A percentile compares a stretch with the other conserved stretches of the same genome.
Conservation (phyloP, 1,140 invertebrate species). For the Nasonia longicornis region DNA sequence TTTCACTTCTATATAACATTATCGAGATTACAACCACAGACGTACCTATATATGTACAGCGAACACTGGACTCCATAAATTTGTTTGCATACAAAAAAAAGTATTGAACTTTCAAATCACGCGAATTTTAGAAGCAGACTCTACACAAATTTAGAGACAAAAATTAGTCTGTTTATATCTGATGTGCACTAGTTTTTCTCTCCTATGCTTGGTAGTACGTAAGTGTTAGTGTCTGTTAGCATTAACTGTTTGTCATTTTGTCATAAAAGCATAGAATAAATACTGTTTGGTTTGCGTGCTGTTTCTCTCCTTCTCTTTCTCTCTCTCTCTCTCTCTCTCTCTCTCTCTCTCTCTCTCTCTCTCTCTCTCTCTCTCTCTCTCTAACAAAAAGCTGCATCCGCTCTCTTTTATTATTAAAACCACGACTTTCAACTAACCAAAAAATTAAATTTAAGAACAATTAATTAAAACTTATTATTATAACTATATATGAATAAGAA, state of each 20-base stretch:
- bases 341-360: neutral
- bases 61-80: too few relatives aligned
- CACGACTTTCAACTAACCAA: neutral
- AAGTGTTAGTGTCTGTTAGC: conserved; percentile 26
- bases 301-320: neutral
- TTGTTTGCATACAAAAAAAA: too few relatives aligned
- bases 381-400: too few relatives aligned
- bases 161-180: neutral
- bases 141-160: neutral
- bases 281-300: conserved; percentile 14
- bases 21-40: too few relatives aligned
- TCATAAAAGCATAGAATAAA: neutral
- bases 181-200: conserved; percentile 6
- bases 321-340: neutral
- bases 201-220: conserved; percentile 11
- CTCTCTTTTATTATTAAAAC: neutral
- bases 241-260: neutral
- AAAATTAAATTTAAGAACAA: neutral
- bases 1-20: neutral
- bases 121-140: too few relatives aligned
- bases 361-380: neutral
- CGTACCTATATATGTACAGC: too few relatives aligned
- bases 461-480: neutral
- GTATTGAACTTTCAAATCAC: too few relatives aligned
- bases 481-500: neutral